Percentiles rank a stretch among this genome's conserved stretches.
Conservation (phyloP, 2,888 invertebrate genomes). For the Athalia circularis region DNA sequence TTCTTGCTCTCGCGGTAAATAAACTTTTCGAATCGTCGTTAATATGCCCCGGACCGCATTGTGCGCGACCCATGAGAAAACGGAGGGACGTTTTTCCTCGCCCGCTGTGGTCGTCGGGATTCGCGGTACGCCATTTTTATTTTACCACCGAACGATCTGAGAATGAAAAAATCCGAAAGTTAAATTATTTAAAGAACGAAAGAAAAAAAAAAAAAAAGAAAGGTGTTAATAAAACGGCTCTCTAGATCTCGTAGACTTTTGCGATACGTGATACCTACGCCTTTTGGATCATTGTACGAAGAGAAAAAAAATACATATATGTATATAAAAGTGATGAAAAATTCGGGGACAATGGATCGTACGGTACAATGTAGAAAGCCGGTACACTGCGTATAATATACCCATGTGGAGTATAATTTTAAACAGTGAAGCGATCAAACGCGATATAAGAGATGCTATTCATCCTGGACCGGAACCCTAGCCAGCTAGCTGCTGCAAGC, state of each 20-base stretch:
- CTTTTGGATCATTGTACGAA: conserved; percentile 8
- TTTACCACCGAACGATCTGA: too few species aligned
- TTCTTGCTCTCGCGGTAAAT: too few species aligned
- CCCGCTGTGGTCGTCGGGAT: too few species aligned
- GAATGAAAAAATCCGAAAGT: too few species aligned
- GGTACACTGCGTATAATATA: too few species aligned
- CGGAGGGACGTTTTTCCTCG: too few species aligned
- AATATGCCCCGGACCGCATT: too few species aligned
- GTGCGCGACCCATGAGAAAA: too few species aligned
- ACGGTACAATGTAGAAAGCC: neutral
- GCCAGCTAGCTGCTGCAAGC: conserved; percentile 55
- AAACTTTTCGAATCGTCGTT: too few species aligned
- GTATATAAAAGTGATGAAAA: neutral
- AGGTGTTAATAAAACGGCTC: conserved; percentile 18
- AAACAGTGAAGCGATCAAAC: conserved; percentile 32
- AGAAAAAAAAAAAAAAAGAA: neutral
- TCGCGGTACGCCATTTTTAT: too few species aligned
- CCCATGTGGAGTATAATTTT: conserved; percentile 15
- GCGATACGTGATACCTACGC: conserved; percentile 17
- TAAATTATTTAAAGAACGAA: too few species aligned
- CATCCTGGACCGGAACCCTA: conserved; percentile 33
- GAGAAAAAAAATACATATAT: neutral
- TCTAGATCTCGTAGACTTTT: neutral
- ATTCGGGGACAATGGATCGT: conserved; percentile 15
- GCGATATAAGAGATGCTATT: conserved; percentile 33